Conservation (phyloP, 2,797 vertebrate species). For the Hydrocynus forskahlii region DNA sequence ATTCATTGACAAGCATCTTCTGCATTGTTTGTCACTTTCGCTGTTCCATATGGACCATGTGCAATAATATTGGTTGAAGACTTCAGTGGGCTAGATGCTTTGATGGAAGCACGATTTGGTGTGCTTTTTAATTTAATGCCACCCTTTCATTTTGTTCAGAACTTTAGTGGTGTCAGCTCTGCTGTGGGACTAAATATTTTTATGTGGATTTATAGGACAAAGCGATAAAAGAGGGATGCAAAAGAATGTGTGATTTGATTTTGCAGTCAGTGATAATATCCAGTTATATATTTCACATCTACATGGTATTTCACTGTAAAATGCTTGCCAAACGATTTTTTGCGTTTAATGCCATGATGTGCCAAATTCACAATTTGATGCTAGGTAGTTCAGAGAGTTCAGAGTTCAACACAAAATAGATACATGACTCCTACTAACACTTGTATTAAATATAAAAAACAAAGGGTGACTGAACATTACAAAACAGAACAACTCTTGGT, state of each 20-base stretch:
- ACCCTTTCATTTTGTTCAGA: neutral
- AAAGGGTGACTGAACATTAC: too few relatives aligned
- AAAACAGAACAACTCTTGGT: neutral
- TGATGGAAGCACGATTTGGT: neutral
- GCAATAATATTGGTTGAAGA: neutral
- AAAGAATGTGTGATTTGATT: neutral
- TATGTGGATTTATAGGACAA: neutral
- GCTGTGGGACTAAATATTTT: neutral
- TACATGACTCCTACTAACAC: neutral
- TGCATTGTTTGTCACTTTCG: neutral
- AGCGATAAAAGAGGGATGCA: neutral
- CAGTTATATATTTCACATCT: neutral
- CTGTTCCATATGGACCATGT: constrained; percentile 27
- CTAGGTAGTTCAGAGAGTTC: too few relatives aligned
- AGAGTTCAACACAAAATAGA: too few relatives aligned
- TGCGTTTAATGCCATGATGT: neutral
- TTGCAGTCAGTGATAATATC: neutral
- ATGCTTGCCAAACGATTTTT: neutral
- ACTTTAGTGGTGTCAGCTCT: neutral
- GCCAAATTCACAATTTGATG: too few relatives aligned
- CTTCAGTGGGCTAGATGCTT: constrained; percentile 29
- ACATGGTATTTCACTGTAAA: neutral
- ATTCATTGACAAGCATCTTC: constrained; percentile 42
- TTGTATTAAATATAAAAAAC: too few relatives aligned
- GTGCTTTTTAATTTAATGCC: neutral